These are phyloP conservation scores for Galleria mellonella DNA, from an alignment of 1,140 invertebrate species.

Conservation along the genomic window DNA sequence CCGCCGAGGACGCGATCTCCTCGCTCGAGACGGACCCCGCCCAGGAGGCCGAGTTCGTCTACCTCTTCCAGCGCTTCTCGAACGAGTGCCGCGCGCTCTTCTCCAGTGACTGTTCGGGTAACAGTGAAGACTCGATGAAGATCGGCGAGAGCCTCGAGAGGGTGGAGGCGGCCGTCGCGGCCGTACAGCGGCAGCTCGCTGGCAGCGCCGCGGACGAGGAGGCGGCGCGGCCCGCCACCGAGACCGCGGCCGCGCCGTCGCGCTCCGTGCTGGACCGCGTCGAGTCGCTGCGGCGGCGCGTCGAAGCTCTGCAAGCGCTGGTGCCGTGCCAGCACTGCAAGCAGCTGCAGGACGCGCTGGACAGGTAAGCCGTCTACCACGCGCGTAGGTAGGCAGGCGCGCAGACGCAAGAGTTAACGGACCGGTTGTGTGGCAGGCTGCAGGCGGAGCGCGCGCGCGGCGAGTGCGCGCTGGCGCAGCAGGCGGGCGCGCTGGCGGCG, in stretches of 20 bases:
- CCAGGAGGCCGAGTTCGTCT: slow-evolving; percentile 77
- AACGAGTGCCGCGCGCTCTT: slow-evolving; percentile 75
- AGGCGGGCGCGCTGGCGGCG: slow-evolving; percentile 55
- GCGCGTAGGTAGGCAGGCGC: no score
- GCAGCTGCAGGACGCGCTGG: slow-evolving; percentile 74
- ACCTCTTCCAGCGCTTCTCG: slow-evolving; percentile 77
- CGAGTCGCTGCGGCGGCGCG: slow-evolving; percentile 58
- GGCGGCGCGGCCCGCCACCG: slow-evolving; percentile 11
- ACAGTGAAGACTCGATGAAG: slow-evolving; percentile 73
- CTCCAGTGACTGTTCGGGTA: slow-evolving; percentile 73
- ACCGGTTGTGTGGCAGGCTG: slow-evolving; percentile 16
- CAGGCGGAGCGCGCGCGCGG: slow-evolving; percentile 44
- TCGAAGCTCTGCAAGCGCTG: slow-evolving; percentile 60
- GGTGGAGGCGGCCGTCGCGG: slow-evolving; percentile 60
- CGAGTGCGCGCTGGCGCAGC: slow-evolving; percentile 51
- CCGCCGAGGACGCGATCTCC: slow-evolving; percentile 51
- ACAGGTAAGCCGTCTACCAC: slow-evolving; percentile 40
- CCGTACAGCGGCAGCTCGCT: slow-evolving; percentile 47
- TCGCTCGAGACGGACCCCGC: slow-evolving; percentile 68
- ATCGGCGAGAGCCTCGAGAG: slow-evolving; percentile 68
- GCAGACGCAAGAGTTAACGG: no score
- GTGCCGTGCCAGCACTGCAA: slow-evolving; percentile 76
- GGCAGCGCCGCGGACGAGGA: slow-evolving; percentile 18
- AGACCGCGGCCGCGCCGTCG: background rate
- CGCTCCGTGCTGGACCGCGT: slow-evolving; percentile 33